A percentile compares a stretch with the other conserved stretches of the same genome.
phyloP scores from a whole-genome alignment of 2,113 vertebrate genomes.

The Gymnarchus niloticus region DNA sequence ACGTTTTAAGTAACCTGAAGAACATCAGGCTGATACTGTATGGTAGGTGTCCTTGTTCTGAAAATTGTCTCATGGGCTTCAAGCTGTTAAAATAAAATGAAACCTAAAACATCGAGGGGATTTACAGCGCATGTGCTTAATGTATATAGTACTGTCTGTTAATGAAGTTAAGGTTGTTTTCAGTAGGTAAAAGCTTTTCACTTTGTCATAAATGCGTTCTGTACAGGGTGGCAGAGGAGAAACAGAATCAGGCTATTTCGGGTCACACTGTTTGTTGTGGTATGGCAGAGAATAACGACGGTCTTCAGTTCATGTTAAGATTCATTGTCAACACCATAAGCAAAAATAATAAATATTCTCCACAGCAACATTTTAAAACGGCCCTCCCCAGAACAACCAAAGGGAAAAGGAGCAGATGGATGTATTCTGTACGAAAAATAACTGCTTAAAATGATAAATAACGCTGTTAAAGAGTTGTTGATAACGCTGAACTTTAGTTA shows the following conservation, averaged over 20 bases:
- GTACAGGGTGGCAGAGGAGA: too few relatives aligned
- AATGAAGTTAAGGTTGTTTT: not conserved
- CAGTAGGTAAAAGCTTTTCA: not conserved
- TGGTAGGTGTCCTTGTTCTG: too few relatives aligned
- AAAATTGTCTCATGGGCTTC: not conserved
- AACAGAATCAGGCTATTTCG: too few relatives aligned
- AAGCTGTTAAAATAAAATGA: not conserved
- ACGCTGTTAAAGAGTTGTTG: too few relatives aligned
- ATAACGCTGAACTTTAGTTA: too few relatives aligned
- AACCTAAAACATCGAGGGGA: not conserved
- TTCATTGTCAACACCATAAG: not conserved
- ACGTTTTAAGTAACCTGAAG: too few relatives aligned
- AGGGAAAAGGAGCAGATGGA: not conserved
- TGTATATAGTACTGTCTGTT: not conserved
- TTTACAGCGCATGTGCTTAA: not conserved
- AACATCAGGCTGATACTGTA: too few relatives aligned
- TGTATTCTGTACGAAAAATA: not conserved
- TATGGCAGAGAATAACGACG: not conserved
- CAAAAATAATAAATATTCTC: not conserved
- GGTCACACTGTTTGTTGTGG: not conserved
- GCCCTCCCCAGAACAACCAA: not conserved
- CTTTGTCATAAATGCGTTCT: too few relatives aligned
- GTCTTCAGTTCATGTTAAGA: not conserved
- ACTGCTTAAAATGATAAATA: too few relatives aligned
- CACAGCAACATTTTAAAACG: not conserved